phyloP scores from a whole-genome alignment of 2,888 invertebrate species.

The Caenorhabditis doughertyi region DNA sequence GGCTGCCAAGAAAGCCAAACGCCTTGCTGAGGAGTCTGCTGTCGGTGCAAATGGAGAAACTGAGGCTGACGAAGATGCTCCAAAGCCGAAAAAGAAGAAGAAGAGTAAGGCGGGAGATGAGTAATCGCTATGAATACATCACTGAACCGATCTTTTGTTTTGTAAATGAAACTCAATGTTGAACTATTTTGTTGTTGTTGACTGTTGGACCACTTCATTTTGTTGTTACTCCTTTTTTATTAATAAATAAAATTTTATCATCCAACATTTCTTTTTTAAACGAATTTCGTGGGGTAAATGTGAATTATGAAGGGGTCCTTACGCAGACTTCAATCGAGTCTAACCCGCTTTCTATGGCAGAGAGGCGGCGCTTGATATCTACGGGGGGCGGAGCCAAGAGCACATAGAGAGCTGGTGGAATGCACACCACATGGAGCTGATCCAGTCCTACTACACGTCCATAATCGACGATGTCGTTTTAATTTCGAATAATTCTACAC shows the following conservation, averaged over 20 bases:
- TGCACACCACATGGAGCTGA: neutral
- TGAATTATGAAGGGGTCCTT: no score
- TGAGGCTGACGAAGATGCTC: conserved; percentile 63
- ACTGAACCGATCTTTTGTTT: conserved; percentile 46
- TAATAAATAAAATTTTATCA: conserved; percentile 28
- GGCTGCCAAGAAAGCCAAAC: conserved; percentile 78
- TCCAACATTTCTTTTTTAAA: neutral
- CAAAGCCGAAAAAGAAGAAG: conserved; percentile 76
- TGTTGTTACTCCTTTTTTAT: conserved; percentile 35
- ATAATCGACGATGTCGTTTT: no score
- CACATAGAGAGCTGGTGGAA: neutral
- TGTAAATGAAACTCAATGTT: conserved; percentile 57
- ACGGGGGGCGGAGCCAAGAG: conserved; percentile 31
- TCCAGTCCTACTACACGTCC: no score
- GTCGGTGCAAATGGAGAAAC: conserved; percentile 29
- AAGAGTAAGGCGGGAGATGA: conserved; percentile 71
- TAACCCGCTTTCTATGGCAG: neutral
- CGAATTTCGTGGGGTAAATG: no score
- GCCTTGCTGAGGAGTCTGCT: conserved; percentile 60
- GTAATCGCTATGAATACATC: conserved; percentile 43
- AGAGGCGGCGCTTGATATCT: conserved; percentile 14
- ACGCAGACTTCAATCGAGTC: neutral
- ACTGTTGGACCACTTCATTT: conserved; percentile 29
- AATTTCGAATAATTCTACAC: no score
- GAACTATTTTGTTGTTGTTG: conserved; percentile 63